Conservation (phyloP, 1,140 invertebrate genomes). For the Euschistus heros region DNA sequence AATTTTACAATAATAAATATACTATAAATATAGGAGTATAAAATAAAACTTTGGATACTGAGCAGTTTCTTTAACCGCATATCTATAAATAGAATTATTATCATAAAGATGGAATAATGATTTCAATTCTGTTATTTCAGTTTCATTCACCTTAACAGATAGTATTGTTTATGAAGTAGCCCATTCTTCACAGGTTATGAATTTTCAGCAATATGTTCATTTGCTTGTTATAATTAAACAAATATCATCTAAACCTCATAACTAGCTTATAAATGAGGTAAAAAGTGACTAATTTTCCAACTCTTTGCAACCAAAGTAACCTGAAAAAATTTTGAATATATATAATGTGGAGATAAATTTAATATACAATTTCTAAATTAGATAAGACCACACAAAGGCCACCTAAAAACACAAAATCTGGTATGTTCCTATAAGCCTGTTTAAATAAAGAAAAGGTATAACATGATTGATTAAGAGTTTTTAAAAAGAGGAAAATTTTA, state of each 20-base stretch:
- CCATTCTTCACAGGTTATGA: no score
- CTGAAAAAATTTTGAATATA: conserved; percentile 1
- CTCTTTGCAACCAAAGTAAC: conserved; percentile 11
- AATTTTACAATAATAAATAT: no score
- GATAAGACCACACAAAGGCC: not conserved
- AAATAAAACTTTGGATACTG: no score
- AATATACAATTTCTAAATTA: not conserved
- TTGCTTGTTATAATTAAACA: no score
- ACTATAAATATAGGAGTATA: no score
- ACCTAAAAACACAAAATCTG: not conserved
- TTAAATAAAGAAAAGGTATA: not conserved
- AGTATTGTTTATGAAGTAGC: no score
- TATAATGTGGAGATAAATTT: not conserved
- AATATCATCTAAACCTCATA: conserved; percentile 29
- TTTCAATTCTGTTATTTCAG: no score
- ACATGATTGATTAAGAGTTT: not conserved
- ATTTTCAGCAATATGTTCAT: no score
- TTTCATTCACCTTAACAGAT: no score
- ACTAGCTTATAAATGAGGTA: conserved; percentile 9
- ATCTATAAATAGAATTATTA: no score
- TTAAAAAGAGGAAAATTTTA: not conserved
- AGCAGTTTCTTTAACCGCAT: no score
- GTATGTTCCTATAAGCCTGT: not conserved
- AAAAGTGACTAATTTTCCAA: conserved; percentile 10
- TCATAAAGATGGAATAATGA: no score